These are phyloP conservation scores for Julus scandinavius DNA, from an alignment of 2,888 invertebrate species.

Conservation along the genomic window DNA sequence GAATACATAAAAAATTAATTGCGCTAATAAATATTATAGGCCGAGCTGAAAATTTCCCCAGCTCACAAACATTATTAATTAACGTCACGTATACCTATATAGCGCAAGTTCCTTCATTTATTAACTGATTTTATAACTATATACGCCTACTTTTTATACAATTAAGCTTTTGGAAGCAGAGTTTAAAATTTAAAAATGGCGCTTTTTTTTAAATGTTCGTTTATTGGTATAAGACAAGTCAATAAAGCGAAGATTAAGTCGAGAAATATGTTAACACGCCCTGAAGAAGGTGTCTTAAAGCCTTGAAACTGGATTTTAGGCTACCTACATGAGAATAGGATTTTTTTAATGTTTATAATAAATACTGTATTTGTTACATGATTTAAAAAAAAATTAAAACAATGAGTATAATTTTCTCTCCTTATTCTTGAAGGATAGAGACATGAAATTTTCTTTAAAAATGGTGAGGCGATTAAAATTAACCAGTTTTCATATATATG, in stretches of 20 bases:
- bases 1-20: slow-evolving; percentile 28
- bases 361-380: no score
- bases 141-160: not conserved
- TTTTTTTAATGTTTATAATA: no score
- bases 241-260: not conserved
- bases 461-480: no score
- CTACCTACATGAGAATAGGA: no score
- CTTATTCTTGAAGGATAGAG: no score
- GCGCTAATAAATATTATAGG: slow-evolving; percentile 7
- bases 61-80: not conserved
- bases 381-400: no score
- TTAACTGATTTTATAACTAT: not conserved
- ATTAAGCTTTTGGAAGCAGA: not conserved
- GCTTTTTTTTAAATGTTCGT: not conserved
- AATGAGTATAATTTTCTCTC: no score
- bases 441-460: no score
- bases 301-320: no score
- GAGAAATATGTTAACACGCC: not conserved
- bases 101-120: not conserved
- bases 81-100: not conserved
- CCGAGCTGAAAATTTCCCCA: slow-evolving; percentile 5
- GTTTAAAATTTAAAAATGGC: not conserved
- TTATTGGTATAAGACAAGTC: not conserved
- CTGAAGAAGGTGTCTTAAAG: no score
- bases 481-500: no score